Evolutionary conservation across 2,888 invertebrate species (phyloP).

Genomic region (Macaria liturata): DNA sequence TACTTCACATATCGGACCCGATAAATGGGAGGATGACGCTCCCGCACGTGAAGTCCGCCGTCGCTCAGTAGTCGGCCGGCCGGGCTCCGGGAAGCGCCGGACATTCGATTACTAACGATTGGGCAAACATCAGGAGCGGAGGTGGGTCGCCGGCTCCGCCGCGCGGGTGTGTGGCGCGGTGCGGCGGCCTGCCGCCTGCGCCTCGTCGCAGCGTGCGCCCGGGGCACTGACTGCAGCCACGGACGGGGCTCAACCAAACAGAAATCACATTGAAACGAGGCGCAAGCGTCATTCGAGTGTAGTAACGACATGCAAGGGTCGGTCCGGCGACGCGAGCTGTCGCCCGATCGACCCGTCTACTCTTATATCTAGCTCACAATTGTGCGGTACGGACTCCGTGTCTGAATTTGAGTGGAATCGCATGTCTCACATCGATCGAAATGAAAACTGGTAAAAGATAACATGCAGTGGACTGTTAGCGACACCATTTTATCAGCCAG

Average conservation of each 20-base stretch:
- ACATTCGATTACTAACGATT: conserved; percentile 35
- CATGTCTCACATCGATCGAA: conserved; percentile 54
- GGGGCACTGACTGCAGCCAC: conserved; percentile 2
- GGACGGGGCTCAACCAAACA: conserved; percentile 1
- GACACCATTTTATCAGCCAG: conserved; percentile 71
- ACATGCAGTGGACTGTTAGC: conserved; percentile 77
- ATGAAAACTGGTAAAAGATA: conserved; percentile 54
- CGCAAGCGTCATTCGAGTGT: conserved; percentile 59
- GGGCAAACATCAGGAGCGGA: conserved; percentile 53
- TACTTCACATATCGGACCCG: conserved; percentile 58
- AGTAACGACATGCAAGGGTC: conserved; percentile 69
- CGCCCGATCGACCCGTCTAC: conserved; percentile 59
- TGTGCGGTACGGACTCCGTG: conserved; percentile 68
- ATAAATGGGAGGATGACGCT: conserved; percentile 62
- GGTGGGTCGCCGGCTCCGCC: conserved; percentile 78
- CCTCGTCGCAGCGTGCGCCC: conserved; percentile 51
- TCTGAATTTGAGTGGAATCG: conserved; percentile 60
- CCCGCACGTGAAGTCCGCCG: conserved; percentile 45
- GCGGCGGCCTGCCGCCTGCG: conserved; percentile 52
- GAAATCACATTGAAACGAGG: conserved; percentile 50
- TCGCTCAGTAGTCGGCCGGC: conserved; percentile 17
- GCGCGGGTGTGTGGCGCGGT: conserved; percentile 74
- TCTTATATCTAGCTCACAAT: conserved; percentile 59
- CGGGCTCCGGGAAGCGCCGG: conserved; percentile 11
- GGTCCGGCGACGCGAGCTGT: conserved; percentile 57